Evolutionary conservation across 2,113 vertebrate genomes (phyloP), one percentile per base, ranked within the genome.

Genomic region (Oryzias curvinotus): DNA sequence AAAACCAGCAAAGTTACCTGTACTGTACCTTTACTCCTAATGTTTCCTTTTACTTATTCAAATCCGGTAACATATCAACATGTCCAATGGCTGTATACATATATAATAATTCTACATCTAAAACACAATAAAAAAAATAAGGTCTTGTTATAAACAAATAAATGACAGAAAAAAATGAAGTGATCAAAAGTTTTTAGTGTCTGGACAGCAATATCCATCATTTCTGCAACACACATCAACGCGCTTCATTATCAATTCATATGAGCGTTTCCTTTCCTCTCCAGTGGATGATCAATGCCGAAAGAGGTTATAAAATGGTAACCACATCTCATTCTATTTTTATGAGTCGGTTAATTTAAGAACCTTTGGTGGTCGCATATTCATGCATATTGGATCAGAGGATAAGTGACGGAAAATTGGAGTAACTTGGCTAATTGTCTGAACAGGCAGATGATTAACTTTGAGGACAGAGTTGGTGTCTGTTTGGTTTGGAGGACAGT

Each of bases 291-390:
- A 77, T 73, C 84, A 71, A 73, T 79, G 83, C 76, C 72, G 78
- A 80, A 80, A 73, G 82, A 75, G 62, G 72, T 78, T 81, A 78
- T 84, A 80, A 84, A 85, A 88, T 67, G 71, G 67, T 84, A 87
- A 87, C 85, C 71, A 62, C 59, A 57, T 79, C 73, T 89, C 71
- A 71, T 85, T 72, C 62, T 65, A 68, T 56, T 83, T 83, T 81
- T 55, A 86, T 76, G 68, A 80, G 57, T 41, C 41, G 68, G 77
- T 84, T 86, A 56, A 83, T 86, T 84, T 69, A 58, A 78, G 70
- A 85, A 75, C 57, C 80, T 25, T 56, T 45, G 61, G 58, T 50
- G 62, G 52, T 54, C 47, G 63, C 65, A 57, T 66, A 48, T 52
- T 68, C 45, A 62, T 49, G 16, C 68, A 65, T 74, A 62, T 50